Conservation (phyloP, 2,797 vertebrate genomes). For the Danio tinwini region DNA sequence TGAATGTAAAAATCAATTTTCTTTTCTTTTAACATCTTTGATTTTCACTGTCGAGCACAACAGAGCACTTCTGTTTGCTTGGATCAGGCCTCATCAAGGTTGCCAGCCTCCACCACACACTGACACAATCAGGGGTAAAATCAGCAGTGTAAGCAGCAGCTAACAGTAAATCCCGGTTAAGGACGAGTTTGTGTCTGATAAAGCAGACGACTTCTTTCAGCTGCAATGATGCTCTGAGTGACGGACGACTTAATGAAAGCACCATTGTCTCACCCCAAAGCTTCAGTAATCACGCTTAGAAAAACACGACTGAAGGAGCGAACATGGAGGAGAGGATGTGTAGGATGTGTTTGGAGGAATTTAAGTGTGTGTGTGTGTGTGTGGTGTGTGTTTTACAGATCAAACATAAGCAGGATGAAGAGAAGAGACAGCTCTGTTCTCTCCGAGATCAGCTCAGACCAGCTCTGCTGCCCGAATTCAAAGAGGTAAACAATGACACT, state of each 20-base stretch:
- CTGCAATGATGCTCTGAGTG: conserved; percentile 23
- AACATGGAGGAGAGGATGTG: conserved; percentile 15
- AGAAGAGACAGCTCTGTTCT: conserved; percentile 80
- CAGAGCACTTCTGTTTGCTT: conserved; percentile 13
- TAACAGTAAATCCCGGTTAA: conserved; percentile 7
- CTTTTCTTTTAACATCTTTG: background rate
- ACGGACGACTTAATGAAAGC: conserved; percentile 35
- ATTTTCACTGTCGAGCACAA: background rate
- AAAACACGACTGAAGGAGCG: conserved; percentile 10
- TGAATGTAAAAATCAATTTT: background rate
- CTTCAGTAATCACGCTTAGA: conserved; percentile 24
- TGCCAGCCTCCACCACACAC: conserved; percentile 3
- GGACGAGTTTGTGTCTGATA: conserved; percentile 13
- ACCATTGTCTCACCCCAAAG: conserved; percentile 31
- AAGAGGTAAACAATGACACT: conserved; percentile 70
- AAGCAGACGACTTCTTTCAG: background rate
- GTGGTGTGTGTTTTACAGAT: conserved; percentile 72
- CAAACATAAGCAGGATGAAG: conserved; percentile 83
- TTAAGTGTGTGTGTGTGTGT: conserved; percentile 49
- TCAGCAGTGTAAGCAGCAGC: background rate
- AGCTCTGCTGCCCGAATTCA: conserved; percentile 70
- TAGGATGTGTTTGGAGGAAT: conserved; percentile 14
- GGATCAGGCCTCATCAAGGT: conserved; percentile 23
- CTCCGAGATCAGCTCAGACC: conserved; percentile 79
- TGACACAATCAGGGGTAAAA: conserved; percentile 28